These are phyloP conservation scores for Poeciliopsis occidentalis DNA, from an alignment of 2,113 vertebrate species.

Conservation along the genomic window DNA sequence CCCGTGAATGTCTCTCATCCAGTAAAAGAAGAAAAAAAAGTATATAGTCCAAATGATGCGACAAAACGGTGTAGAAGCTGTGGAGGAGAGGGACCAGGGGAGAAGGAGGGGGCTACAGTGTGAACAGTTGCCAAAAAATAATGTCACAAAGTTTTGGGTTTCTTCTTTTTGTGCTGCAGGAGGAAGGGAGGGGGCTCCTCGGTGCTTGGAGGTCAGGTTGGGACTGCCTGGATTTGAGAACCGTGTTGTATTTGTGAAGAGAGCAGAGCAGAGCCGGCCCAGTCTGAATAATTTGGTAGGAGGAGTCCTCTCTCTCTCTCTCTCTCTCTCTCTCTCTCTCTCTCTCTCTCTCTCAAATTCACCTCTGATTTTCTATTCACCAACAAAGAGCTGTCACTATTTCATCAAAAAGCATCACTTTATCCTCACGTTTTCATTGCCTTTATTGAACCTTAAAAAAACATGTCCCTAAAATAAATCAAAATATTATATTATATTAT, in stretches of 20 bases:
- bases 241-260: slow-evolving; percentile 97
- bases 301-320: slow-evolving; percentile 88
- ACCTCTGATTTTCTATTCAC: slow-evolving; percentile 92
- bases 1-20: slow-evolving; percentile 65
- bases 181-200: slow-evolving; percentile 79
- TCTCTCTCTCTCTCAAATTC: slow-evolving; percentile 48
- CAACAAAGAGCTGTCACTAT: slow-evolving; percentile 99
- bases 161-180: slow-evolving; percentile 30
- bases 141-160: slow-evolving; percentile 70
- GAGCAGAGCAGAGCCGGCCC: slow-evolving; percentile 96
- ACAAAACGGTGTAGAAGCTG: slow-evolving; percentile 56
- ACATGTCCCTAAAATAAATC: slow-evolving; percentile 11
- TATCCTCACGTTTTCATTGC: slow-evolving; percentile 72
- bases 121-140: slow-evolving; percentile 60
- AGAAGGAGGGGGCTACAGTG: slow-evolving; percentile 35
- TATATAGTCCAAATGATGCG: slow-evolving; percentile 82
- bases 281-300: slow-evolving; percentile 99
- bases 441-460: slow-evolving; percentile 40
- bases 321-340: slow-evolving; percentile 78
- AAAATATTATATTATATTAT: background rate
- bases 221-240: slow-evolving; percentile 91
- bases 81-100: slow-evolving; percentile 31
- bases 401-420: slow-evolving; percentile 77
- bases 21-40: slow-evolving; percentile 33
- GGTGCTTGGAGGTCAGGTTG: slow-evolving; percentile 91